Base-by-base conservation (phyloP, 2,797 vertebrate species). In the Aeoliscus strigatus region DNA sequence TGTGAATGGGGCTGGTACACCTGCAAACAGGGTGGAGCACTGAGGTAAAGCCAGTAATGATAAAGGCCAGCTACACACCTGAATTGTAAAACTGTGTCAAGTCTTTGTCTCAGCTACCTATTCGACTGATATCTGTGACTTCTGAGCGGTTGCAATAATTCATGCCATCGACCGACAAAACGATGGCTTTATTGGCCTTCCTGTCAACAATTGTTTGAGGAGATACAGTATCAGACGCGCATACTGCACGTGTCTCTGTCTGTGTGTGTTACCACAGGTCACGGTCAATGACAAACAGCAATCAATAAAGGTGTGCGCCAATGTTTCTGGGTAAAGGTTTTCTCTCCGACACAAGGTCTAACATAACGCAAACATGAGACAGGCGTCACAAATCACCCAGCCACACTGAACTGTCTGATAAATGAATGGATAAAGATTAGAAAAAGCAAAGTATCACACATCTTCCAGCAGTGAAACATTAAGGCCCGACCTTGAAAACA, bases 101-200 rank as follows among this genome's bases (percentile, higher is more conserved):
- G 56, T 63, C 51, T 58, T 59, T 70, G 53, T 79, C 64, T 55
- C 27, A 34, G 62, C 57, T 21, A 50, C 36, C 39, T 17, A 6
- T 13, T 10, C 68, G 59, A 70, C 40, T 11, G 50, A 62, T 60
- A 40, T 68, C 50, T 51, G 57, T 66, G 37, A 77, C 52, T 48
- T 32, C 48, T 51, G 55, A 72, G 61, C 39, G 63, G 47, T 59
- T 43, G 41, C 67, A 76, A 84, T 81, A 75, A 74, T 70, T 80
- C 49, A 67, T 46, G 15, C 27, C 39, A 36, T 60, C 29, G 3
- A 32, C 62, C 37, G 50, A 55, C 60, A 57, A 68, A 55, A 63
- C 47, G 24, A 84, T 63, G 65, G 56, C 53, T 80, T 85, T 86
- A 86, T n/a, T 81, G 75, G 72, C 71, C 53, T 69, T 52, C 46